phyloP scores from a whole-genome alignment of 2,113 vertebrate species.

The Equus quagga region DNA sequence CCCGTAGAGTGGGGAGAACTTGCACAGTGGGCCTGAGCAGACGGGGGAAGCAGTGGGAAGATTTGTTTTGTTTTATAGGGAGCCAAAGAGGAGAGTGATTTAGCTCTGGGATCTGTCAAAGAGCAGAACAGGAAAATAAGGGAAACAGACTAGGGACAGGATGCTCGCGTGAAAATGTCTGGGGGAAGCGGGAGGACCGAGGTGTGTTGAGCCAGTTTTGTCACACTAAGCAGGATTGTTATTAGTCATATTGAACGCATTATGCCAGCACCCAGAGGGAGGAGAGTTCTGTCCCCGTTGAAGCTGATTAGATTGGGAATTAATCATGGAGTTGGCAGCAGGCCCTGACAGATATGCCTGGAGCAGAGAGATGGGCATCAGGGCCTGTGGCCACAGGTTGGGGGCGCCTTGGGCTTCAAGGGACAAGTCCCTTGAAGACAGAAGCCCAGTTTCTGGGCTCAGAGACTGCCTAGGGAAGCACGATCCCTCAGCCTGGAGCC shows the following conservation, averaged over 20 bases:
- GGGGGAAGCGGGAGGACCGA: neutral
- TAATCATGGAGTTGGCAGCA: neutral
- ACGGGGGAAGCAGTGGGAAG: fast-evolving
- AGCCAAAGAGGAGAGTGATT: neutral
- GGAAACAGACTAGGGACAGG: neutral
- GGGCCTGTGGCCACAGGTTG: neutral
- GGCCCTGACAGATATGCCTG: neutral
- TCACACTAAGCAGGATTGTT: neutral
- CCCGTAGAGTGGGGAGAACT: fast-evolving
- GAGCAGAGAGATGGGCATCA: too few relatives aligned
- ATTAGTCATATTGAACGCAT: slow-evolving; percentile 5
- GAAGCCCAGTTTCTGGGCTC: neutral
- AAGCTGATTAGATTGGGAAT: slow-evolving; percentile 32
- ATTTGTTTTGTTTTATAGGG: neutral
- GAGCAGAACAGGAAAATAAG: neutral
- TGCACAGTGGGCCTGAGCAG: neutral
- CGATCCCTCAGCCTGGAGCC: neutral
- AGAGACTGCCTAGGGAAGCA: neutral
- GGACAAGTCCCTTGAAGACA: neutral
- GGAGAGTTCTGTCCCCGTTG: neutral
- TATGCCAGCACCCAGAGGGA: neutral
- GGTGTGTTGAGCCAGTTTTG: neutral
- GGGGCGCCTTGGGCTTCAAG: neutral
- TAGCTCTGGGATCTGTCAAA: neutral
- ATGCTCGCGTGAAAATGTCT: neutral